Evolutionary conservation across 2,797 vertebrate species (phyloP).

Genomic region (Amazona finschi): DNA sequence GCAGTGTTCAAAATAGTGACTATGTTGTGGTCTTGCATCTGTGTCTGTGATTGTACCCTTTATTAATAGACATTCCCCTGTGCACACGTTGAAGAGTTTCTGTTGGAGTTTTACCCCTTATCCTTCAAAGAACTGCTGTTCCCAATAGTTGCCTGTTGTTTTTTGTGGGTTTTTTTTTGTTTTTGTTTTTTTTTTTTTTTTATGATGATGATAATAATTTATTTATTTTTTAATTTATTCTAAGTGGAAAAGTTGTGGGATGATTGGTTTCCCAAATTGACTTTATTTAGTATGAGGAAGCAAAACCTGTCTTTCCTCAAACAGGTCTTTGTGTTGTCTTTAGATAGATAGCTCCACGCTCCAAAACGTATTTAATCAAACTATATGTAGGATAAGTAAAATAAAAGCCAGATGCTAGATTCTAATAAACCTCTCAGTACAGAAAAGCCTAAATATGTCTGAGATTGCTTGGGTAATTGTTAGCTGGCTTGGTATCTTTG

Average conservation of each 20-base stretch:
- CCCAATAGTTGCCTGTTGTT: background rate
- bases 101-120: background rate
- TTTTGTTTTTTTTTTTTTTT: background rate
- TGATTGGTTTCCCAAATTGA: background rate
- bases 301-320: background rate
- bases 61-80: background rate
- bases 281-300: background rate
- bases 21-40: background rate
- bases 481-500: background rate
- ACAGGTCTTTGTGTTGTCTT: background rate
- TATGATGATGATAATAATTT: rapidly evolving
- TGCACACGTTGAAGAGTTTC: background rate
- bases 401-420: background rate
- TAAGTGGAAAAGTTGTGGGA: background rate
- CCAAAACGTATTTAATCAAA: background rate
- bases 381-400: background rate
- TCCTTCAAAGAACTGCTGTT: background rate
- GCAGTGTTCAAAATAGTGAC: background rate
- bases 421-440: background rate
- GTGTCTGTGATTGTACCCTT: background rate
- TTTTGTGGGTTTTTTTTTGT: too few relatives aligned
- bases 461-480: background rate
- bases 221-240: background rate
- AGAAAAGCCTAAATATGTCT: background rate
- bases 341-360: background rate